Percentiles rank a stretch among this genome's conserved stretches.
These are phyloP conservation scores for Onchidella celtica DNA, from an alignment of 2,888 invertebrate genomes.

Conservation along the genomic window DNA sequence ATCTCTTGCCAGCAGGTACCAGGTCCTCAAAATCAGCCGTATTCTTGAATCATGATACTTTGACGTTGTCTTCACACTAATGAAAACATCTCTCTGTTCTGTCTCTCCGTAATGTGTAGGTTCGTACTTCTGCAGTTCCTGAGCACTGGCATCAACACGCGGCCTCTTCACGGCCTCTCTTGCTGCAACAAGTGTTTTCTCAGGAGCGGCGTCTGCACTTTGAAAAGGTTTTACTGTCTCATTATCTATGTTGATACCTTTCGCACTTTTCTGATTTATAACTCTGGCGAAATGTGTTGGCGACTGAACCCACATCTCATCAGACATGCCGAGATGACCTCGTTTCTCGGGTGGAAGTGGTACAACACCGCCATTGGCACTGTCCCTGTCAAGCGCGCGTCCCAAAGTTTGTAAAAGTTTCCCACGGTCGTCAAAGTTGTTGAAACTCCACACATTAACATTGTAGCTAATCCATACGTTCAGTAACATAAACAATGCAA, in stretches of 20 bases:
- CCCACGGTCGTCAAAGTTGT: constrained; percentile 47
- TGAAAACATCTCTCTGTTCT: constrained; percentile 87
- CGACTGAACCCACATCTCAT: no score
- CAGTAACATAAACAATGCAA: constrained; percentile 47
- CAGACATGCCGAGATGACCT: no score
- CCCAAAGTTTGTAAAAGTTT: constrained; percentile 50
- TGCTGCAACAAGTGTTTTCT: neutral
- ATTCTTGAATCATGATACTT: constrained; percentile 92
- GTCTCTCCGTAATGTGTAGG: constrained; percentile 48
- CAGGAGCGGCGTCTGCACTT: neutral
- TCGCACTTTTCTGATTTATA: constrained; percentile 57
- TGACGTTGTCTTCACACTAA: constrained; percentile 96
- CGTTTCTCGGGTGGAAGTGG: neutral
- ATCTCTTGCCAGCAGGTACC: constrained; percentile 94
- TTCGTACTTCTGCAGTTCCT: neutral
- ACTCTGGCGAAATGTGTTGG: no score
- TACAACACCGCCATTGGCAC: constrained; percentile 52
- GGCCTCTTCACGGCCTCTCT: neutral
- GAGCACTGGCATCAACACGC: neutral
- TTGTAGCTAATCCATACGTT: constrained; percentile 54
- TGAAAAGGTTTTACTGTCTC: neutral
- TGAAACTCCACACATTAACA: constrained; percentile 47
- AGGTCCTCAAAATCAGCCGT: constrained; percentile 93
- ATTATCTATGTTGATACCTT: neutral
- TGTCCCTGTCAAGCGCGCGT: constrained; percentile 29